Base-by-base conservation (phyloP, 2,888 invertebrate species). In the Trypoxylon attenuatum region DNA sequence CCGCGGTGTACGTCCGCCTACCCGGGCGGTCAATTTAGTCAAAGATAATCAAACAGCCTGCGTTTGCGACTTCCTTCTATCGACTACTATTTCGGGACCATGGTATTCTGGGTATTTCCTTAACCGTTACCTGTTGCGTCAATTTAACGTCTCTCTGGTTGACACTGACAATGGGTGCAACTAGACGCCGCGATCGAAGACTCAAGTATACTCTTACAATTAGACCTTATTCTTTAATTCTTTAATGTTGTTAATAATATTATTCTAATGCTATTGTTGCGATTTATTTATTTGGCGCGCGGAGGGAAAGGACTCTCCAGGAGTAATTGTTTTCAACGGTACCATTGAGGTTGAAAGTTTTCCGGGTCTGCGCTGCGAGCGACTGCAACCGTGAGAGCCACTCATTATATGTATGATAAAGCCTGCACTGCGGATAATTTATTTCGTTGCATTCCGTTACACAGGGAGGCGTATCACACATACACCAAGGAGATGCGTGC, bases 1-100 rank as follows among this genome's bases (percentile, higher is more conserved):
- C n/a, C n/a, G n/a, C n/a, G 5, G 41, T 61, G 63, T 53, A 64
- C 49, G 65, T n/a, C n/a, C n/a, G n/a, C 61, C 53, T 65, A 42
- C 53, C 50, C 63, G 22, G 29, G 13, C 33, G 10, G 51, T 42
- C 62, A 59, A 65, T 76, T 76, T 75, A 75, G 75, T 75, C 77
- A 76, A 68, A 63, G 65, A 70, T 62, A 75, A 75, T 75, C 76
- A 77, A 76, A 77, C 58, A 39, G 10, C 33, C 43, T 59, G 50
- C 67, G 61, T 64, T 57, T 53, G 57, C 61, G 39, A 70, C 42
- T 51, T 58, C 52, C 22, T 51, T 58, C 45, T 60, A 33, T 33
- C 33, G 33, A 58, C 57, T 54, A 45, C 47, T 59, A 52, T 42
- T 42, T 54, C 41, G 61, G 69, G 65, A 57, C 57, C 55, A 56